phyloP scores from a whole-genome alignment of 1,140 invertebrate genomes.

The Drosophila yakuba region DNA sequence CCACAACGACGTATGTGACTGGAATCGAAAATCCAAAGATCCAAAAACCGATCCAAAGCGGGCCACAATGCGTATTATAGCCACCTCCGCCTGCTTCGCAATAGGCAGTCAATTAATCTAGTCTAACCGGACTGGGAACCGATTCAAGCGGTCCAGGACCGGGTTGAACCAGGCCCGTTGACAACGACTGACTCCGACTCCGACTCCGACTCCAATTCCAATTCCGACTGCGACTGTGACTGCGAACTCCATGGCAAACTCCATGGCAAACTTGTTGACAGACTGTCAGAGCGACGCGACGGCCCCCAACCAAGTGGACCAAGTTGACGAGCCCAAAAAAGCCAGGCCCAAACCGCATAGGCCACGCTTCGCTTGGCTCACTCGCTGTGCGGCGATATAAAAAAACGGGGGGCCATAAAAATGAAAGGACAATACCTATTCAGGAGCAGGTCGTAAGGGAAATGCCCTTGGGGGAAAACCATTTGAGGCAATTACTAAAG shows the following conservation, averaged over 20 bases:
- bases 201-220: background rate
- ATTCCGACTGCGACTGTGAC: slow-evolving; percentile 1
- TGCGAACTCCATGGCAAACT: slow-evolving; percentile 55
- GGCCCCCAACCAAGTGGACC: background rate
- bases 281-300: slow-evolving; percentile 53
- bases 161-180: slow-evolving; percentile 29
- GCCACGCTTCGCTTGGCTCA: slow-evolving; percentile 46
- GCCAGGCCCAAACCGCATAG: slow-evolving; percentile 24
- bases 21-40: slow-evolving; percentile 59
- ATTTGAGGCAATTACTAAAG: background rate
- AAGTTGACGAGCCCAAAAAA: slow-evolving; percentile 4
- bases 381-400: slow-evolving; percentile 30
- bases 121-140: slow-evolving; percentile 75
- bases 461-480: slow-evolving; percentile 9
- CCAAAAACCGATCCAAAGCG: background rate
- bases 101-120: slow-evolving; percentile 78
- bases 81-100: background rate
- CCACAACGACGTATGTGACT: slow-evolving; percentile 65
- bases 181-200: slow-evolving; percentile 19
- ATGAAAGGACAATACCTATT: slow-evolving; percentile 8
- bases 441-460: background rate
- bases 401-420: slow-evolving; percentile 33
- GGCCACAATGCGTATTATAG: background rate
- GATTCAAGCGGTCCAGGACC: slow-evolving; percentile 45
- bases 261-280: slow-evolving; percentile 76